Base-by-base conservation (phyloP, 2,888 invertebrate species). In the Endomychus coccineus region DNA sequence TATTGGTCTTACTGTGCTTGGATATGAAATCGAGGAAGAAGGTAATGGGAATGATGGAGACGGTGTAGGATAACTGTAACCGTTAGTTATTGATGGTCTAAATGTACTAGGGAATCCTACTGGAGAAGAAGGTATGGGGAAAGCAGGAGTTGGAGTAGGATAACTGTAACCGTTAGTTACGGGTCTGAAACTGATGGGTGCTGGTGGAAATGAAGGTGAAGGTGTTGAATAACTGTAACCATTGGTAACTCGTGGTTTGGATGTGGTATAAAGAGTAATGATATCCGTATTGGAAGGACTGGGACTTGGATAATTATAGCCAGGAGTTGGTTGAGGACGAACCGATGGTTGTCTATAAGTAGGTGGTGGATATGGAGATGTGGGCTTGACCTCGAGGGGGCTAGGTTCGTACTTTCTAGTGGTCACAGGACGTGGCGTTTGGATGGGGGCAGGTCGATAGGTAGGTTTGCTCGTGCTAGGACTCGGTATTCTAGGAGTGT, bases 401-500 rank as follows among this genome's bases (percentile, higher is more conserved):
- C n/a, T n/a, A n/a, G n/a, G n/a, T n/a, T n/a, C n/a, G n/a, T n/a
- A n/a, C n/a, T n/a, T n/a, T n/a, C 32, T 15, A 39, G 38, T 10
- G 35, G 31, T 10, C 27, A 34, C 16, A 22, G 21, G 5, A n/a
- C 3, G 32, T 36, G 7, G 29, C 33, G 4, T 33, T 34, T 10
- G n/a, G n/a, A 15, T 30, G 23, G 30, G 14, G 17, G 19, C 13
- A 16, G 29, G 15, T 29, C 16, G 27, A 43, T 39, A 34, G 34
- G 42, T 34, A 31, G 45, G 33, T 29, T 32, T 36, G 46, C 49
- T 38, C 43, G 47, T 27, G 39, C 42, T 23, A 35, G 39, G n/a
- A 29, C 37, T 12, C 36, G 43, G 32, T 29, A 36, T 27, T 41
- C 43, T 2, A 69, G 71, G 6, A 69, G 48, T 38, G 21, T 19